Conservation (phyloP, 2,113 vertebrate genomes). For the Crocuta crocuta region DNA sequence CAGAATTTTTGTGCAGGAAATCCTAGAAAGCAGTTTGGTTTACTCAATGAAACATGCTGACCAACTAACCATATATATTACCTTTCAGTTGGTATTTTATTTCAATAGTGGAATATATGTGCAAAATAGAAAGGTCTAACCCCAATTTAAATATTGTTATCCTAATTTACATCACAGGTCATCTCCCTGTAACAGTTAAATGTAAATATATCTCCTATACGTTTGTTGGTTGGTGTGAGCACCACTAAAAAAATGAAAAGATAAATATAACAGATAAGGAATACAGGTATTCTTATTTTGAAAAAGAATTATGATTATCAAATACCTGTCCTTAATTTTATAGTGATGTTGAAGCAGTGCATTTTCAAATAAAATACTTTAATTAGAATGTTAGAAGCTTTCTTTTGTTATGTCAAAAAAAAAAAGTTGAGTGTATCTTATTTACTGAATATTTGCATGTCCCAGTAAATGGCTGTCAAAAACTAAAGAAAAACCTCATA, state of each 20-base stretch:
- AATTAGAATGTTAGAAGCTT: not conserved
- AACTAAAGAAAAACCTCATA: not conserved
- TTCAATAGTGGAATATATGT: not conserved
- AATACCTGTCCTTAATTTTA: not conserved
- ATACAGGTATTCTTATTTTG: not conserved
- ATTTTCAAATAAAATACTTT: conserved; percentile 10
- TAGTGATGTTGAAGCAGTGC: not conserved
- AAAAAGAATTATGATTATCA: not conserved
- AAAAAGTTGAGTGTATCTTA: not conserved
- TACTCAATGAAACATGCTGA: not conserved
- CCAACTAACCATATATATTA: not conserved
- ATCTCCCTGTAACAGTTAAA: not conserved
- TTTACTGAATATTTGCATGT: not conserved
- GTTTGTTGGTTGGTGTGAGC: not conserved
- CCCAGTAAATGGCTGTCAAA: not conserved
- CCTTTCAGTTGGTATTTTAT: conserved; percentile 29
- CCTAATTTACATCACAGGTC: not conserved
- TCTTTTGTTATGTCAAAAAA: conserved; percentile 9
- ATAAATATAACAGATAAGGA: not conserved
- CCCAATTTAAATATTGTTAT: not conserved
- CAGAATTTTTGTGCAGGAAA: not conserved
- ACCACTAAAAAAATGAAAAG: not conserved
- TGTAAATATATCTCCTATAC: not conserved
- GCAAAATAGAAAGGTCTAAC: not conserved
- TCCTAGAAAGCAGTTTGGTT: conserved; percentile 31